Evolutionary conservation across 1,140 invertebrate species (phyloP), one percentile per base, ranked within the genome.

Genomic region (Camponotus vicinus): DNA sequence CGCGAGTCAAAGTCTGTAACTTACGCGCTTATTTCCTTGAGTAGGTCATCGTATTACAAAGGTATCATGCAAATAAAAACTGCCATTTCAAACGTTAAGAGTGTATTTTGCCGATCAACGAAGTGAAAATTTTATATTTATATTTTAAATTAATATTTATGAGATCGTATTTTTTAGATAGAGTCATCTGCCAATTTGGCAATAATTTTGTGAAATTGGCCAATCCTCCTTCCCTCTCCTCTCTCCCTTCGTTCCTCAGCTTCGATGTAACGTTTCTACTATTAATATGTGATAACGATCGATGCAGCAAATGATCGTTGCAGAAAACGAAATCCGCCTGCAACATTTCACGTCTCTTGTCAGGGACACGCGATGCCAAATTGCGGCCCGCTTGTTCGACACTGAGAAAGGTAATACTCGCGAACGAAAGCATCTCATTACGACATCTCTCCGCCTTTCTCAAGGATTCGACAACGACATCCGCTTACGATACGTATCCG

Each of bases 1-100:
- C 40, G 66, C 15, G 18, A 42, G 59, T 34, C 32, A 55, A 57
- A 55, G n/a, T 6, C 52, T 89, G 83, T 90, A 90, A 90, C 40
- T 88, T 84, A 84, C 71, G 15, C 73, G 78, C 83, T 90, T 90
- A 90, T 90, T 90, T 84, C 45, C 85, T 32, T 83, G 83, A 86
- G 70, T 86, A 80, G 78, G 27, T 84, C 75, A 77, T 64, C 67
- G 64, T 61, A 64, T 5, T 15, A 18, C 61, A 86, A 85, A 83
- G 32, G 40, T 57, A 9, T 49, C 63, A 63, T 21, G 37, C 45
- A n/a, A 80, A 88, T 61, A 49, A 78, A 49, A 78, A 83, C 85
- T 73, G 63, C 61, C 70, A 70, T 64, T 87, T 66, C 37, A 55
- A 61, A 82, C 85, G 49, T 90, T 90, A 90, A 90, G 86, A 89